Evolutionary conservation across 2,888 invertebrate genomes (phyloP).

Genomic region (Brachyptera risi): DNA sequence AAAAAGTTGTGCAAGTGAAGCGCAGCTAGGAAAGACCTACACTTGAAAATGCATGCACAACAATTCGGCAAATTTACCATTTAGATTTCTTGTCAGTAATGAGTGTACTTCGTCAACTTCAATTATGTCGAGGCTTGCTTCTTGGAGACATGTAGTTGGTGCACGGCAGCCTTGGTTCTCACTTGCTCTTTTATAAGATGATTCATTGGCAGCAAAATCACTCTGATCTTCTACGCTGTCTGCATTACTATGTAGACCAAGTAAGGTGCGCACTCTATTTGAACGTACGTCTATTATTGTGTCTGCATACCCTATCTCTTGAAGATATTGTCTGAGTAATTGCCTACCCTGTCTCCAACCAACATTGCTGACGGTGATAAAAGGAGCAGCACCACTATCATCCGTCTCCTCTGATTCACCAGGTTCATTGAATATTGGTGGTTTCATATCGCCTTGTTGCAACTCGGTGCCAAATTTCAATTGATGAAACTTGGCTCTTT

Average conservation of each 20-base stretch:
- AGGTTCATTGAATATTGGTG: slow-evolving; percentile 62
- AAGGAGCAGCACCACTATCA: slow-evolving; percentile 68
- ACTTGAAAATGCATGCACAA: too few relatives aligned
- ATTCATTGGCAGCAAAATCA: slow-evolving; percentile 54
- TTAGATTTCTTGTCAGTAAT: too few relatives aligned
- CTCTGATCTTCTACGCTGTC: slow-evolving; percentile 64
- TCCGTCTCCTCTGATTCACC: slow-evolving; percentile 48
- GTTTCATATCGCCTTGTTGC: slow-evolving; percentile 82
- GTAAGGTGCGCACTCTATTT: slow-evolving; percentile 87
- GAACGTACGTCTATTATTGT: slow-evolving; percentile 98
- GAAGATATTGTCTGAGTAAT: slow-evolving; percentile 83
- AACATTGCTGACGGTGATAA: slow-evolving; percentile 77
- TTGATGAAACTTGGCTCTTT: slow-evolving; percentile 93
- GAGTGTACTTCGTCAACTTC: too few relatives aligned
- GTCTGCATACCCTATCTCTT: slow-evolving; percentile 99
- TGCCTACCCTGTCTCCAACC: slow-evolving; percentile 97
- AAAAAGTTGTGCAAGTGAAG: too few relatives aligned
- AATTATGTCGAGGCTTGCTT: too few relatives aligned
- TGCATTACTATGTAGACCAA: slow-evolving; percentile 80
- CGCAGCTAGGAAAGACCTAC: too few relatives aligned
- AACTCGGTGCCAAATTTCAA: slow-evolving; percentile 93
- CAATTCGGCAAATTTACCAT: too few relatives aligned
- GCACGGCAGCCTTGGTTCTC: slow-evolving; percentile 59
- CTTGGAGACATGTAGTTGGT: too few relatives aligned
- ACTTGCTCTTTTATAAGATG: slow-evolving; percentile 59